Evolutionary conservation across 2,888 invertebrate genomes (phyloP), one percentile per base, ranked within the genome.

Genomic region (Altica lythri): DNA sequence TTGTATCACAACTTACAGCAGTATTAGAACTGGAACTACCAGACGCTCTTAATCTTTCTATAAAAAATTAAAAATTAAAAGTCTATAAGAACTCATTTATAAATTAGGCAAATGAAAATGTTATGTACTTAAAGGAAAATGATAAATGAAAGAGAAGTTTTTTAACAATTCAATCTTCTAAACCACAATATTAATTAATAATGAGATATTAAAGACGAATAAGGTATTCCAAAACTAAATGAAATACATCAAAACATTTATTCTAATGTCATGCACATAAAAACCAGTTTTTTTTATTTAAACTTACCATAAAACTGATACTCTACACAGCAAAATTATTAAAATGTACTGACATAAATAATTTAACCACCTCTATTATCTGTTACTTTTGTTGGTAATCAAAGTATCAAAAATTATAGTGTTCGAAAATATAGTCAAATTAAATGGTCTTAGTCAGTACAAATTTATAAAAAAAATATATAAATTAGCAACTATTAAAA

Each of bases 1-100:
- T 3, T 29, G 29, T 29, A 14, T 38, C 50, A 45, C 22, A 42
- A 75, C 78, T 79, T 76, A 82, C 81, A 50, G 72, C 76, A 35
- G 79, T 71, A 58, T 75, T 74, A 12, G 80, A 76, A 57, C 76
- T 78, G 14, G 80, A 76, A 54, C 79, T 78, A 53, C 81, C 81
- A 19, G 83, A 80, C 27, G 84, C 81, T 68, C 83, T 76, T 53
- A 84, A 75, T 50, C 84, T 79, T 71, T 84, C 84, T 84, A 79
- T n/a, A 77, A 67, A 66, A 65, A 67, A 57, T 53, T 35, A 12
- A 57, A 48, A 38, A 17, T 14, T 45, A 6, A 35, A 30, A 19
- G 34, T 43, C n/a, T n/a, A n/a, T n/a, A n/a, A n/a, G n/a, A n/a
- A n/a, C n/a, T n/a, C n/a, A n/a, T n/a, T n/a, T n/a, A n/a, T n/a